phyloP scores from a whole-genome alignment of 2,888 invertebrate species.

The Neoscelio sp. region DNA sequence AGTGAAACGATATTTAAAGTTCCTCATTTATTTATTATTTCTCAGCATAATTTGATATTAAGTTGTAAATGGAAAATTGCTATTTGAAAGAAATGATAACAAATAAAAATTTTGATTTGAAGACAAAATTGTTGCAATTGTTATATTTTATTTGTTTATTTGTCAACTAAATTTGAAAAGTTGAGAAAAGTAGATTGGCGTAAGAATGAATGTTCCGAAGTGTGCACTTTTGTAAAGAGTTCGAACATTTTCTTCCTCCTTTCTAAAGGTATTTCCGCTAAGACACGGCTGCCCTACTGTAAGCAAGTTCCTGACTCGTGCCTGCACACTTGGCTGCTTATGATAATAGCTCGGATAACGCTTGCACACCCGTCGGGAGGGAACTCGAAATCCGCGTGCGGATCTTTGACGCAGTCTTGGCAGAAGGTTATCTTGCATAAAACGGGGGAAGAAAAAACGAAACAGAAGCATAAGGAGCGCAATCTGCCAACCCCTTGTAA shows the following conservation, averaged over 20 bases:
- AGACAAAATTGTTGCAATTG: too few species aligned
- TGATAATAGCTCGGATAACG: conserved; percentile 77
- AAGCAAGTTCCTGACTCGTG: conserved; percentile 76
- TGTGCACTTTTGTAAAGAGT: conserved; percentile 57
- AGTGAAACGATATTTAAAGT: too few species aligned
- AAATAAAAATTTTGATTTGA: too few species aligned
- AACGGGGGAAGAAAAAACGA: conserved; percentile 22
- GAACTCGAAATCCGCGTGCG: conserved; percentile 54
- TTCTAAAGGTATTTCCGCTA: conserved; percentile 62
- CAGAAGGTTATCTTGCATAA: conserved; percentile 54
- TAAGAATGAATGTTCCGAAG: conserved; percentile 15
- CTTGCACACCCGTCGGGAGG: conserved; percentile 69
- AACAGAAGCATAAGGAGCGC: conserved; percentile 34
- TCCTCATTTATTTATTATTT: too few species aligned
- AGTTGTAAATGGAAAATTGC: too few species aligned
- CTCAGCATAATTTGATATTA: too few species aligned
- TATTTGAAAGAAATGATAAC: too few species aligned
- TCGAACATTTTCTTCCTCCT: conserved; percentile 52
- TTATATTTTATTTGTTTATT: too few species aligned
- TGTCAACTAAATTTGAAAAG: too few species aligned
- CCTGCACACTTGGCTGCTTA: conserved; percentile 78
- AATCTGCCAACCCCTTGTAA: conserved; percentile 36
- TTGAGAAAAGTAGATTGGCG: conserved; percentile 1
- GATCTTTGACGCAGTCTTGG: conserved; percentile 62
- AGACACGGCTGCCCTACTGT: conserved; percentile 65